phyloP scores from a whole-genome alignment of 2,888 invertebrate species.

The Oligia strigilis region DNA sequence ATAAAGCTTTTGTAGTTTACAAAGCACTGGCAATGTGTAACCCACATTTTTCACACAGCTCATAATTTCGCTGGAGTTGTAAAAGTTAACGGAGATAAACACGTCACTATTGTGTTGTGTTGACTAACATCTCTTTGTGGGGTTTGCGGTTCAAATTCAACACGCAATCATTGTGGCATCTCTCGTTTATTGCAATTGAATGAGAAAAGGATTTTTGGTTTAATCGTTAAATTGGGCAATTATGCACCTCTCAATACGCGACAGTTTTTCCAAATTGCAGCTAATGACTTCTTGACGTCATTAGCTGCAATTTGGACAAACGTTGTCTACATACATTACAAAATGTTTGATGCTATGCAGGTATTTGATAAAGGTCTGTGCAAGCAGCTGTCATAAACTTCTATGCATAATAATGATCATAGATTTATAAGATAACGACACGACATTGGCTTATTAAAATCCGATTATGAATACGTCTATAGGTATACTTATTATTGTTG shows the following conservation, averaged over 20 bases:
- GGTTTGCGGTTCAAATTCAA: conserved; percentile 17
- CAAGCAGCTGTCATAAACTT: background rate
- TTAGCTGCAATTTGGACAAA: too few species aligned
- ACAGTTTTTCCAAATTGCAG: background rate
- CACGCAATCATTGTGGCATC: conserved; percentile 11
- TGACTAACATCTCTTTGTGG: conserved; percentile 37
- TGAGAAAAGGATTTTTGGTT: background rate
- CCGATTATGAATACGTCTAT: background rate
- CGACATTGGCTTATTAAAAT: background rate
- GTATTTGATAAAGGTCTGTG: too few species aligned
- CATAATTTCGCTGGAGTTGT: conserved; percentile 47
- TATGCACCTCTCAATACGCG: background rate
- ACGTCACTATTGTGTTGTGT: conserved; percentile 42
- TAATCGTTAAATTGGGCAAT: background rate
- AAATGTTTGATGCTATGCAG: background rate
- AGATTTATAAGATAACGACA: background rate
- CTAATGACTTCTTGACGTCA: background rate
- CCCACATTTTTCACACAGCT: conserved; percentile 39
- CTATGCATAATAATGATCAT: background rate
- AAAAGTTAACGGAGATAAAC: conserved; percentile 57
- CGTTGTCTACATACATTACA: background rate
- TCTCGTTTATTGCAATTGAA: conserved; percentile 1
- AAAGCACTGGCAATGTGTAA: background rate
- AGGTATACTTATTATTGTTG: background rate
- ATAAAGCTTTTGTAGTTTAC: conserved; percentile 2